Evolutionary conservation across 2,888 invertebrate species (phyloP), one percentile per base, ranked within the genome.

Genomic region (Tiphia femorata): DNA sequence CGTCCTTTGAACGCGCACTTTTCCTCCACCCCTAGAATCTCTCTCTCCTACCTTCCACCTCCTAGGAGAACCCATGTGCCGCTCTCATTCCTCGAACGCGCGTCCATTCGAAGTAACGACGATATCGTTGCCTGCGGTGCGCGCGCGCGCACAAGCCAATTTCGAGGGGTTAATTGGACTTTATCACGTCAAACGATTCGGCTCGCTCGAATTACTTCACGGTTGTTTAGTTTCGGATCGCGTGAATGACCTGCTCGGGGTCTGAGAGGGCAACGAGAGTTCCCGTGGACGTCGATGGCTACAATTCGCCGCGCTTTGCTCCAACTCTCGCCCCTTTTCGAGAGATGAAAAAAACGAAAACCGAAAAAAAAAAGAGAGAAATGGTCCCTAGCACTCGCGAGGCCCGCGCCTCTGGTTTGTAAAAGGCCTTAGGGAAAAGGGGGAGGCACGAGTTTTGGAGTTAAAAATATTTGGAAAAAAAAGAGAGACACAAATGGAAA

Each of bases 131-230:
- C 46, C 33, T 47, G 20, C 33, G 33, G 14, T n/a, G 10, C 19
- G 10, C 8, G 8, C 42, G 21, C 61, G 46, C 12, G 46, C 55
- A 25, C 44, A 41, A 58, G 44, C 58, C 62, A 50, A 67, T 61
- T 57, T 62, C 69, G 43, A 37, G 35, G 57, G 58, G 61, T 66
- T 73, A 73, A 73, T 73, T 73, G 70, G 64, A 70, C 68, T 69
- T 70, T 72, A 70, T 72, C 72, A 65, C 64, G 64, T 70, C 70
- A 70, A 72, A 70, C 70, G 64, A 62, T 72, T 70, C 64, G 62
- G 59, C 52, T 59, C 60, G 58, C 42, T 56, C 54, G 73, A 73
- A 72, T 70, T 67, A 69, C 67, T 67, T 62, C 61, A 60, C 55
- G 60, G 62, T 67, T 62, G 69, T 69, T 64, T 73, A 62, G 66